Conservation (phyloP, 2,113 vertebrate genomes). For the Caranx melampygus region DNA sequence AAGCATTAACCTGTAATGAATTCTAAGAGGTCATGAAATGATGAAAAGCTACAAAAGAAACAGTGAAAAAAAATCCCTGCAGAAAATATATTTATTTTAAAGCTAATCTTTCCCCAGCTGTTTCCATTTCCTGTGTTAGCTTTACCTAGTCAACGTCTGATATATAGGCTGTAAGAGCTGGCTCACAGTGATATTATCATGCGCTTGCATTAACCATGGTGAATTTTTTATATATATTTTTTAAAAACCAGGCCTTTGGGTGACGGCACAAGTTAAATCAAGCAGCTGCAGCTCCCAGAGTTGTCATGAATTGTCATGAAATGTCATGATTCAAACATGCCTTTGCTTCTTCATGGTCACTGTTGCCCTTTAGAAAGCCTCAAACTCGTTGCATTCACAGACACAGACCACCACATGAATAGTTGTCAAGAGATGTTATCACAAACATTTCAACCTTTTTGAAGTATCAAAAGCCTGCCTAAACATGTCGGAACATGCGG, state of each 20-base stretch:
- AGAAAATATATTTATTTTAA: background rate
- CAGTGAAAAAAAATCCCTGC: background rate
- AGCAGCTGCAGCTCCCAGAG: conserved; percentile 8
- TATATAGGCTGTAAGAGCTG: background rate
- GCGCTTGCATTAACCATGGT: background rate
- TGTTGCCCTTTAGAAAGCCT: conserved; percentile 67
- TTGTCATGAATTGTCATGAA: conserved; percentile 44
- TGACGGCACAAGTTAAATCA: background rate
- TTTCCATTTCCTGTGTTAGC: background rate
- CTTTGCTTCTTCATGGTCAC: conserved; percentile 51
- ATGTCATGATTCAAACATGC: conserved; percentile 59
- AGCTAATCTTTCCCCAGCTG: too few species aligned
- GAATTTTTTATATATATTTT: background rate
- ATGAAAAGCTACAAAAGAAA: background rate
- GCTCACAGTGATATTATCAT: background rate
- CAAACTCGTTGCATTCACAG: conserved; percentile 27
- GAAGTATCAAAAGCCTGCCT: conserved; percentile 69
- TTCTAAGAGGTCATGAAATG: background rate
- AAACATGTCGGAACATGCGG: conserved; percentile 69
- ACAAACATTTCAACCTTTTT: conserved; percentile 72
- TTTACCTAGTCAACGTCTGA: background rate
- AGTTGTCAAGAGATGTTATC: conserved; percentile 76
- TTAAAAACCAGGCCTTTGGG: conserved; percentile 13
- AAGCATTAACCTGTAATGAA: background rate
- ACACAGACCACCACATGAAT: conserved; percentile 59